A percentile compares a stretch with the other conserved stretches of the same genome.
These are phyloP conservation scores for Corythornis leucogaster DNA, from an alignment of 2,797 vertebrate species.

Conservation along the genomic window DNA sequence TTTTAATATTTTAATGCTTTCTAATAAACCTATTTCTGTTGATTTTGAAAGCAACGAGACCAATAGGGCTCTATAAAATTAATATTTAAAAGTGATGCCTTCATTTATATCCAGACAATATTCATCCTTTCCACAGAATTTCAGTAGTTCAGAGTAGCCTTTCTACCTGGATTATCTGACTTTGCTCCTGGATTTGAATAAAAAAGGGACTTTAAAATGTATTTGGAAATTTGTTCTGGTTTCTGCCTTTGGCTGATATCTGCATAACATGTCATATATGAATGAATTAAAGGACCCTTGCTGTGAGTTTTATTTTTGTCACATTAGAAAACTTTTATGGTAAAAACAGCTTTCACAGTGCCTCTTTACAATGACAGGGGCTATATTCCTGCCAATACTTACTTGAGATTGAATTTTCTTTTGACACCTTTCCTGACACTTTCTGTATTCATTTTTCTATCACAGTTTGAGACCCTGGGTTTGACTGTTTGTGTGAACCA, in stretches of 20 bases:
- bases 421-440: neutral
- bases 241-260: neutral
- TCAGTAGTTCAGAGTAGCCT: neutral
- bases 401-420: neutral
- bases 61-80: neutral
- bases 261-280: neutral
- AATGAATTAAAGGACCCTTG: neutral
- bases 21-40: neutral
- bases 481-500: neutral
- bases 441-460: conserved; percentile 6
- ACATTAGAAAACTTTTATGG: neutral
- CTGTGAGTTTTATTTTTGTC: neutral
- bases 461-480: neutral
- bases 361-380: neutral
- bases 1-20: neutral
- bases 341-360: neutral
- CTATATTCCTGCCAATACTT: neutral
- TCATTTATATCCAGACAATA: neutral
- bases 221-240: neutral
- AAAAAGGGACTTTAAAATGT: neutral
- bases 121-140: neutral
- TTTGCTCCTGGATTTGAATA: neutral
- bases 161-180: neutral
- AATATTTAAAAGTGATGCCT: neutral
- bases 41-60: neutral